Percentiles rank a stretch among this genome's conserved stretches.
These are phyloP conservation scores for Geotrypetes seraphini DNA, from an alignment of 2,797 vertebrate species.

Conservation along the genomic window DNA sequence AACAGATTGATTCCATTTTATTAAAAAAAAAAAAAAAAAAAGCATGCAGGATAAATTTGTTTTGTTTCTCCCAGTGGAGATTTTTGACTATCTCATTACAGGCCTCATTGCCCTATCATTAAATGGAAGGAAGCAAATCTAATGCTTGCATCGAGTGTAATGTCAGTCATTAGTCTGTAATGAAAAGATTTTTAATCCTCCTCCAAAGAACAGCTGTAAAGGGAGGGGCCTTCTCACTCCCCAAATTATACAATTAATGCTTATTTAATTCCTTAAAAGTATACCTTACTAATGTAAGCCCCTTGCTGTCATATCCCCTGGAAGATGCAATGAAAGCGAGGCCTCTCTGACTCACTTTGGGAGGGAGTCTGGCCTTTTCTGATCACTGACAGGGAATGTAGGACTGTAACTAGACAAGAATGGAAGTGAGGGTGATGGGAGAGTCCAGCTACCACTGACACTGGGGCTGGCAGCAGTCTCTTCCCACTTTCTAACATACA, in stretches of 20 bases:
- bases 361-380: not conserved
- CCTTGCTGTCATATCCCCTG: not conserved
- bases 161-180: conserved; percentile 73
- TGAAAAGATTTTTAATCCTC: conserved; percentile 64
- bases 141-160: conserved; percentile 67
- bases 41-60: conserved; percentile 48
- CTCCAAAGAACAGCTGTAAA: conserved; percentile 60
- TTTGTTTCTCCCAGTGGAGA: conserved; percentile 65
- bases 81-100: conserved; percentile 71
- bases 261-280: conserved; percentile 38
- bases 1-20: conserved; percentile 32
- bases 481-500: too few species aligned
- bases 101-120: conserved; percentile 71
- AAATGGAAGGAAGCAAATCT: conserved; percentile 74
- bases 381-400: not conserved
- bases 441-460: too few species aligned
- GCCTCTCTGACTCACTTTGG: not conserved
- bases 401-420: not conserved
- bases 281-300: conserved; percentile 11
- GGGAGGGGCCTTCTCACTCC: conserved; percentile 52
- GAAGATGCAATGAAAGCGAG: conserved; percentile 29
- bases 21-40: conserved; percentile 30
- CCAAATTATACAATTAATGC: conserved; percentile 51
- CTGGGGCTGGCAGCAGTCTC: too few species aligned
- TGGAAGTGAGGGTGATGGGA: not conserved